Evolutionary conservation across 2,797 vertebrate genomes (phyloP), one percentile per base, ranked within the genome.

Genomic region (Lates japonicus): DNA sequence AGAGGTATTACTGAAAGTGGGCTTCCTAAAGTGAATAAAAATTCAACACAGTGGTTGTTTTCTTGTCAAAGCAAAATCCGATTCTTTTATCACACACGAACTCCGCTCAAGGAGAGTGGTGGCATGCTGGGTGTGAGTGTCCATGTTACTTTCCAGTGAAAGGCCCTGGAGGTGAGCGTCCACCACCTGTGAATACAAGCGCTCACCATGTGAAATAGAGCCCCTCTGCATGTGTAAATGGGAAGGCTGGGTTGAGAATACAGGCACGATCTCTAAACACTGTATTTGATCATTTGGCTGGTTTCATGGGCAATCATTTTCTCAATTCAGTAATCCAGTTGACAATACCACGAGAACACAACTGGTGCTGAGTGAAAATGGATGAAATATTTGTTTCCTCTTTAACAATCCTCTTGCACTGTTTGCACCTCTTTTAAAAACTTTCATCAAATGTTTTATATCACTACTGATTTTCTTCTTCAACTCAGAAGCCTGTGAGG

Each of bases 1-100:
- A 61, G 22, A 69, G 61, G 59, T 39, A 8, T 10, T 39, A 39
- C 6, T 76, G 8, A 70, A 57, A 62, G 73, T 64, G 70, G 70
- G 58, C 11, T 52, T 66, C 35, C 4, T 42, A 12, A 16, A 9
- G 20, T 63, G 17, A 69, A 54, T 39, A n/a, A 48, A 20, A 25
- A 41, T 19, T 11, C 13, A 22, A 51, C 31, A 46, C 31, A 52
- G 13, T 19, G 19, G 41, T 33, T n/a, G 19, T 70, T 39, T 8
- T 2, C 39, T 39, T 39, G 39, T 39, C 39, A 39, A 2, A 9
- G 8, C 39, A 5, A 4, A 39, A 37, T 37, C 35, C 35, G 35
- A 37, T 37, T 37, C 35, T 37, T 37, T 37, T 37, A 37, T 37
- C 4, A 4, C 4, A n/a, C 35, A 4, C 35, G 7, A 4, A 37